These are phyloP conservation scores for Ostrea denselamellosa DNA, from an alignment of 1,140 invertebrate genomes.

Conservation along the genomic window DNA sequence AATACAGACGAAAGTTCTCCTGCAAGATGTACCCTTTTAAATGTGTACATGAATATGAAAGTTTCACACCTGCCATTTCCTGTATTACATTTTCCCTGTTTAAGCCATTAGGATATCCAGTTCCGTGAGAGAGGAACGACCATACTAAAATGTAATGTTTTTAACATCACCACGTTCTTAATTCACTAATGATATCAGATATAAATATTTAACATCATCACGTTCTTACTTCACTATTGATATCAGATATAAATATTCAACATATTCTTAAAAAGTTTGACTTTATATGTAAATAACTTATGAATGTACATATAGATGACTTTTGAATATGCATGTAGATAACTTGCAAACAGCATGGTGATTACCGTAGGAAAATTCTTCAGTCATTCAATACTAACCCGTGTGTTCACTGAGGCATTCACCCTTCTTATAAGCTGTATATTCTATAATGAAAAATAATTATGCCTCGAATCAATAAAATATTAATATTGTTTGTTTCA, in stretches of 20 bases:
- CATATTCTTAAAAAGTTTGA: no score
- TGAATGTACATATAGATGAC: no score
- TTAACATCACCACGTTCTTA: no score
- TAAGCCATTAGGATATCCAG: background rate
- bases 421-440: background rate
- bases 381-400: background rate
- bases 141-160: background rate
- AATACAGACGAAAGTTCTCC: no score
- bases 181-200: no score
- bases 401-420: background rate
- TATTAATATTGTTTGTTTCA: background rate
- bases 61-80: background rate
- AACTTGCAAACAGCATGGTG: background rate
- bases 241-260: no score
- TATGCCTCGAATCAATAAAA: background rate
- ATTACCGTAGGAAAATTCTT: background rate
- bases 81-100: background rate
- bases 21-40: no score
- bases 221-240: no score
- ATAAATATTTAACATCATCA: no score
- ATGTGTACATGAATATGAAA: background rate
- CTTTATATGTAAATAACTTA: no score
- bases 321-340: no score
- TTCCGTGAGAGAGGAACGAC: background rate
- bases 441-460: background rate